Base-by-base conservation (phyloP, 1,140 invertebrate genomes). In the Arctopsyche grandis region DNA sequence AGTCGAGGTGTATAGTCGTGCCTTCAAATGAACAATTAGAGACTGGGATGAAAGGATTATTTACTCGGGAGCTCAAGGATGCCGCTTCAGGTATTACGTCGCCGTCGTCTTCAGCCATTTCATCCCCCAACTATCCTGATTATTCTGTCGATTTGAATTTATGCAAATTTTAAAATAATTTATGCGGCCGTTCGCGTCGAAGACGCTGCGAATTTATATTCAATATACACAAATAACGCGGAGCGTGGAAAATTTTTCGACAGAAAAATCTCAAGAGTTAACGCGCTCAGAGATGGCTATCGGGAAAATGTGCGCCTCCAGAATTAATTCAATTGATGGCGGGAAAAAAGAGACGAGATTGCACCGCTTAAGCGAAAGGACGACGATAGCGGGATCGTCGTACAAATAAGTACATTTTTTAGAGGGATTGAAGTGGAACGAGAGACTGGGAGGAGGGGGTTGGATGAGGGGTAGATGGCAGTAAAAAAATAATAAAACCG, bases 401-500 rank as follows among this genome's bases (percentile, higher is more conserved):
- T 38, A 38, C 29, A 38, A 38, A 38, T 38, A 38, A 38, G 29
- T 38, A 38, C 29, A 38, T 38, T 38, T 38, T 38, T 38, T 38
- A 38, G 29, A 38, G 29, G 29, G 29, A 38, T 38, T 38, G 29
- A 4, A 7, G 48, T 1, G 12, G 48, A 52, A 12, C 12, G 16
- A 16, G 10, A 52, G 48, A 52, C 44, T 46, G 16, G 48, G 16
- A 52, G 48, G 29, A 21, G 19, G 52, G 52, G 52, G 52, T n/a
- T n/a, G n/a, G n/a, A n/a, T n/a, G 14, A 10, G 52, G 14, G 29
- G 29, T 52, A 52, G 48, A 52, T 52, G 76, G 69, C 78, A 78
- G 77, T 82, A 75, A 79, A 82, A 80, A 82, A 82, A 79, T 79
- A 82, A 82, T 82, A 78, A 79, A 79, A 79, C 77, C 43, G 52